These are phyloP conservation scores for Eristalinus sepulchralis DNA, from an alignment of 2,888 invertebrate species.

Conservation along the genomic window DNA sequence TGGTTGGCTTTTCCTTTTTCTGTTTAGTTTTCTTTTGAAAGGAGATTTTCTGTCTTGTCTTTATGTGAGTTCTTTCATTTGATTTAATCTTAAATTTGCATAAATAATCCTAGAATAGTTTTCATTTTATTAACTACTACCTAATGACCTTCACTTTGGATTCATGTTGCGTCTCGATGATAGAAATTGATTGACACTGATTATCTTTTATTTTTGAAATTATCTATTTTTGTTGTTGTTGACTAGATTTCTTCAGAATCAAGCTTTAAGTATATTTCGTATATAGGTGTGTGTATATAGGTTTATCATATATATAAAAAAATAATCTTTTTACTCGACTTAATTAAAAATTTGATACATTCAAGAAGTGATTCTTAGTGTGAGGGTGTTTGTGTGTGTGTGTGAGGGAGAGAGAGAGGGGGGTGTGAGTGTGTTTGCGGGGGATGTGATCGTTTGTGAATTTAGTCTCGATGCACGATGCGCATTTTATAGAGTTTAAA, in stretches of 20 bases:
- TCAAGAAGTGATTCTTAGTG: slow-evolving; percentile 25
- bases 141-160: slow-evolving; percentile 41
- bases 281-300: slow-evolving; percentile 45
- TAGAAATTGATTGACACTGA: slow-evolving; percentile 71
- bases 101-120: slow-evolving; percentile 38
- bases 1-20: slow-evolving; percentile 54
- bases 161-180: slow-evolving; percentile 66
- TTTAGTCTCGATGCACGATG: slow-evolving; percentile 42
- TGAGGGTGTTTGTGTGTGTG: slow-evolving; percentile 53
- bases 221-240: slow-evolving; percentile 59
- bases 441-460: slow-evolving; percentile 25
- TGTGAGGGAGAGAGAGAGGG: too few species aligned
- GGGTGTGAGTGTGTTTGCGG: slow-evolving; percentile 17
- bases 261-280: slow-evolving; percentile 51
- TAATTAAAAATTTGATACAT: slow-evolving; percentile 64
- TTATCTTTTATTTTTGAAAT: slow-evolving; percentile 68
- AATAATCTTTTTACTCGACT: slow-evolving; percentile 35
- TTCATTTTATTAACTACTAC: slow-evolving; percentile 19
- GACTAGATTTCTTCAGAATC: slow-evolving; percentile 47
- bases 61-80: slow-evolving; percentile 27
- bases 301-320: slow-evolving; percentile 40
- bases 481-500: slow-evolving; percentile 36
- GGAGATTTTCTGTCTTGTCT: slow-evolving; percentile 33
- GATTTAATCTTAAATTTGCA: slow-evolving; percentile 45
- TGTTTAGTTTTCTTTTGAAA: slow-evolving; percentile 17